Conservation (phyloP, 2,797 vertebrate species). For the Hydrolagus colliei region DNA sequence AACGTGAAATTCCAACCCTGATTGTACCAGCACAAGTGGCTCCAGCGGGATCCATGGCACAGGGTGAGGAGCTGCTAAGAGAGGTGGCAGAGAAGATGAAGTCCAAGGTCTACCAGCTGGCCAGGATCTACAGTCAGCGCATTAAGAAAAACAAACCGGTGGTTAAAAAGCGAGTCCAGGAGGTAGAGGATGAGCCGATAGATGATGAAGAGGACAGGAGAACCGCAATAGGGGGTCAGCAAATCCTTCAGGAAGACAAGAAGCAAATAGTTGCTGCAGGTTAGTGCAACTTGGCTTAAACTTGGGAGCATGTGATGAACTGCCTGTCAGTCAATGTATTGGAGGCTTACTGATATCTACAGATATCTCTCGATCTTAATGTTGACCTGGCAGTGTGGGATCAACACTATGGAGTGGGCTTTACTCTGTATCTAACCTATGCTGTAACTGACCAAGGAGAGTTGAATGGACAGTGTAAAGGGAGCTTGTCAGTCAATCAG, state of each 20-base stretch:
- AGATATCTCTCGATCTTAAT: too few relatives aligned
- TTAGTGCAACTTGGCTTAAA: not conserved
- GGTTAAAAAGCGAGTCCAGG: constrained; percentile 46
- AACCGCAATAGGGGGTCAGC: constrained; percentile 36
- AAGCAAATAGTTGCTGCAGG: constrained; percentile 20
- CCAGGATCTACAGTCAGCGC: constrained; percentile 89
- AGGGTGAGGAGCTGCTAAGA: constrained; percentile 54
- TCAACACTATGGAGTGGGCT: too few relatives aligned
- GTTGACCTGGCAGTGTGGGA: too few relatives aligned
- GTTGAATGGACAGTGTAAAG: too few relatives aligned
- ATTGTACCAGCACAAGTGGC: constrained; percentile 40
- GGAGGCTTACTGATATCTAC: too few relatives aligned
- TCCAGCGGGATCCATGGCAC: constrained; percentile 36
- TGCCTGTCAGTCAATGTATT: too few relatives aligned
- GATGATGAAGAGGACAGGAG: constrained; percentile 33
- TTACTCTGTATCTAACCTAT: too few relatives aligned
- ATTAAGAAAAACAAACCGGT: constrained; percentile 70
- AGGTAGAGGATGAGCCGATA: constrained; percentile 43
- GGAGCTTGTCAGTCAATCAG: too few relatives aligned
- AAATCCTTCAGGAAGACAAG: constrained; percentile 56
- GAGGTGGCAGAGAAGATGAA: constrained; percentile 70
- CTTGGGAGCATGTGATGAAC: too few relatives aligned
- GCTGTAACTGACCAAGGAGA: too few relatives aligned
- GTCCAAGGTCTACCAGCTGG: constrained; percentile 87
- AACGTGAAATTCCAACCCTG: not conserved